Percentiles rank a stretch among this genome's conserved stretches.
Conservation (phyloP, 2,888 invertebrate genomes). For the Drosophila imparisetae region DNA sequence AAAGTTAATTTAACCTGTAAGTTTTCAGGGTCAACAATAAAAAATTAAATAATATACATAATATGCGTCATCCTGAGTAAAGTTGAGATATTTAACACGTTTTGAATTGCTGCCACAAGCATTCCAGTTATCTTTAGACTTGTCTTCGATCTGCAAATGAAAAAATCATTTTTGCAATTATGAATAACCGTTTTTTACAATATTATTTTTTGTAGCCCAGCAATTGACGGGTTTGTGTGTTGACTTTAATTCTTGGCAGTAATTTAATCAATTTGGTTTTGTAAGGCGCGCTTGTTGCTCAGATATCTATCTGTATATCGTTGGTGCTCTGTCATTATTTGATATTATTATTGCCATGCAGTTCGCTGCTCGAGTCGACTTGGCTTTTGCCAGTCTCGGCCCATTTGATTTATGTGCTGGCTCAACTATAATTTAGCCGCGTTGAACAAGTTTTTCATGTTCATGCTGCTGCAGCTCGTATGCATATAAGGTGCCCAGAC, state of each 20-base stretch:
- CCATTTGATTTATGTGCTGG: constrained; percentile 54
- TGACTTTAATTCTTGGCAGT: constrained; percentile 43
- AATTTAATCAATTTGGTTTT: constrained; percentile 49
- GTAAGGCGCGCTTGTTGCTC: constrained; percentile 34
- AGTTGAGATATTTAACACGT: neutral
- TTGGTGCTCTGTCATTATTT: constrained; percentile 56
- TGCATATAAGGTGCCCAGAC: constrained; percentile 3
- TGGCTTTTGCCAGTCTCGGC: constrained; percentile 26
- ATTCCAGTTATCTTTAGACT: neutral
- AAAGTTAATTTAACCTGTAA: neutral
- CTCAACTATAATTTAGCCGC: constrained; percentile 43
- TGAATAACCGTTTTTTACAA: neutral
- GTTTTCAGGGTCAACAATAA: neutral
- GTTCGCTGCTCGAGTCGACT: constrained; percentile 21
- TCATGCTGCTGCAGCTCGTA: neutral
- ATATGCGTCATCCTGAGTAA: neutral
- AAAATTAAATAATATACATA: neutral
- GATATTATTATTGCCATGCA: constrained; percentile 57
- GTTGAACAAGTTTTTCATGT: constrained; percentile 45
- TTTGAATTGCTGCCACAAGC: constrained; percentile 12
- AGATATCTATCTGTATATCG: constrained; percentile 25
- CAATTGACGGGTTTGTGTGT: constrained; percentile 29
- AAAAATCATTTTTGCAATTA: constrained; percentile 18
- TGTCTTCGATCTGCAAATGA: neutral
- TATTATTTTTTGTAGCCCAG: neutral